phyloP scores from a whole-genome alignment of 2,797 vertebrate genomes.

The Bryconaethiops microstoma region DNA sequence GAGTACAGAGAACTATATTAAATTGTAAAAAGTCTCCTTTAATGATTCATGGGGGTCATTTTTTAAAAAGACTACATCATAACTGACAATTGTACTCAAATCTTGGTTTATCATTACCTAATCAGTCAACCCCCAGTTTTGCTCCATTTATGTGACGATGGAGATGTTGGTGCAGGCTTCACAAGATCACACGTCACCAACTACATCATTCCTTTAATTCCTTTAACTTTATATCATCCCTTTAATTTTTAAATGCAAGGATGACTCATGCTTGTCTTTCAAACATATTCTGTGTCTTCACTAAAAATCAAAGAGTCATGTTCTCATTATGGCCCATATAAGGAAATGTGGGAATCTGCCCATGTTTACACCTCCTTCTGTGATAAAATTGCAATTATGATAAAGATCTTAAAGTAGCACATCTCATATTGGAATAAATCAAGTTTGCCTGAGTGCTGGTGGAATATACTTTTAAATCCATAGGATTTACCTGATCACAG shows the following conservation, averaged over 20 bases:
- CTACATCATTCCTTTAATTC: too few relatives aligned
- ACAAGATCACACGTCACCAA: constrained; percentile 28
- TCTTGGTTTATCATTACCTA: not conserved
- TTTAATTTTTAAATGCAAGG: constrained; percentile 37
- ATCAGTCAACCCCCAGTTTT: not conserved
- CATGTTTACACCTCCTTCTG: not conserved
- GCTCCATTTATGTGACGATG: not conserved
- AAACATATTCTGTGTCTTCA: not conserved
- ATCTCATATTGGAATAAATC: not conserved
- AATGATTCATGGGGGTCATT: not conserved
- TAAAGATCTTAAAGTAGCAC: not conserved
- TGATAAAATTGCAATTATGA: not conserved
- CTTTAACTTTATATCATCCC: too few relatives aligned
- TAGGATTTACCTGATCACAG: not conserved
- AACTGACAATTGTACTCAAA: not conserved
- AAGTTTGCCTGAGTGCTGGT: not conserved
- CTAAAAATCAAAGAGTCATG: not conserved
- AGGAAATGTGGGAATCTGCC: not conserved
- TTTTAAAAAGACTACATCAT: not conserved
- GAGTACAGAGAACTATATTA: too few relatives aligned
- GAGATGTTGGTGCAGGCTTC: not conserved
- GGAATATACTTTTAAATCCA: not conserved
- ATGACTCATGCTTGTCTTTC: constrained; percentile 27
- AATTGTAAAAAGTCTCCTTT: too few relatives aligned
- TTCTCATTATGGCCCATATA: not conserved